These are phyloP conservation scores for Proisotoma minuta DNA, from an alignment of 2,888 invertebrate genomes.

Conservation along the genomic window DNA sequence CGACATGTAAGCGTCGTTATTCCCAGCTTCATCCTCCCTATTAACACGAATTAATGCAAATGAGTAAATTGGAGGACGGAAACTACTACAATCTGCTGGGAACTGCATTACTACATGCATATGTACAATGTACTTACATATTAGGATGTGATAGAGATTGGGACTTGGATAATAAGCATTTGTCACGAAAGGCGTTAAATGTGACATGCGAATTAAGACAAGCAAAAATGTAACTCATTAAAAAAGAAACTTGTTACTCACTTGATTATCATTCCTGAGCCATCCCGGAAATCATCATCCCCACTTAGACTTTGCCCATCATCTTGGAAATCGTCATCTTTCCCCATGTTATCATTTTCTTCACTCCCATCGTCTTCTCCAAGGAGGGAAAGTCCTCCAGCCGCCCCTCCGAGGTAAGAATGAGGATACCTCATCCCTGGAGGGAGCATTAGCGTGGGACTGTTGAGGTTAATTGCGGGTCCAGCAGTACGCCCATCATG, in stretches of 20 bases:
- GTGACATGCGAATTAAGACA: neutral
- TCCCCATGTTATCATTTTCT: conserved; percentile 46
- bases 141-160: no score
- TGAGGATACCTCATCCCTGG: conserved; percentile 26
- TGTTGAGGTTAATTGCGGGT: conserved; percentile 57
- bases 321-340: conserved; percentile 45
- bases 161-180: neutral
- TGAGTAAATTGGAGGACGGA: neutral
- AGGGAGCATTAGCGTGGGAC: conserved; percentile 31
- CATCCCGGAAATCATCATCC: conserved; percentile 51
- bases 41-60: neutral
- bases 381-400: neutral
- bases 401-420: neutral
- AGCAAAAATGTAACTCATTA: neutral
- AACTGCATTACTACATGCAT: no score
- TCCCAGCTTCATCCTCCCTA: conserved; percentile 9
- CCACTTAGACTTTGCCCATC: conserved; percentile 48
- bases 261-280: conserved; percentile 35
- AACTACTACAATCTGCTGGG: no score
- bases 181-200: neutral
- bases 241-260: conserved; percentile 15
- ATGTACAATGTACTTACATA: no score
- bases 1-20: conserved; percentile 11
- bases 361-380: conserved; percentile 43
- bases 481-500: conserved; percentile 79